A percentile compares a stretch with the other conserved stretches of the same genome.
Evolutionary conservation across 2,888 invertebrate species (phyloP).

Genomic region (Drosophila tripunctata): DNA sequence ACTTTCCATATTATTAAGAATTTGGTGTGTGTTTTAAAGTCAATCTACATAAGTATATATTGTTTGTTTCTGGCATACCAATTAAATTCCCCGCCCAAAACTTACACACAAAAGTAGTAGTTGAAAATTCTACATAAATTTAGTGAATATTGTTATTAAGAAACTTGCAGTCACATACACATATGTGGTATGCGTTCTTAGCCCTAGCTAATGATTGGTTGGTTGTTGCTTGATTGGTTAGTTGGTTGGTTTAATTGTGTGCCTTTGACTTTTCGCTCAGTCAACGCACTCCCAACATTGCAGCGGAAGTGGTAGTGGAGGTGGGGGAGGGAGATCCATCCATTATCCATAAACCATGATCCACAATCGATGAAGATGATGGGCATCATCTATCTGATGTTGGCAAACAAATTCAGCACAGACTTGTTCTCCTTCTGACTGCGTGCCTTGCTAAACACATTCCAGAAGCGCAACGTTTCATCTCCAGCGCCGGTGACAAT

Average conservation of each 20-base stretch:
- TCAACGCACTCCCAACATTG: no score
- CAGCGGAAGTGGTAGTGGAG: no score
- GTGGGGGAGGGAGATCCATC: no score
- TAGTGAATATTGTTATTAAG: conserved; percentile 34
- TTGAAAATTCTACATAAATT: conserved; percentile 34
- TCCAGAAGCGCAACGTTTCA: conserved; percentile 99
- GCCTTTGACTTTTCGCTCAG: conserved; percentile 72
- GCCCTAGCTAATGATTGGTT: conserved; percentile 18
- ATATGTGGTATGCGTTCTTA: conserved; percentile 6
- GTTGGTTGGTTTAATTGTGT: conserved; percentile 37
- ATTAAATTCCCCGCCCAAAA: conserved; percentile 27
- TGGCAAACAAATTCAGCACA: conserved; percentile 95
- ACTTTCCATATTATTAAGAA: conserved; percentile 6
- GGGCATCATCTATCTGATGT: conserved; percentile 87
- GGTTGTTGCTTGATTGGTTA: conserved; percentile 18
- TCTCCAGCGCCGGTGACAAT: conserved; percentile 99
- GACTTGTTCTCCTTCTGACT: conserved; percentile 97
- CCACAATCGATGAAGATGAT: not conserved
- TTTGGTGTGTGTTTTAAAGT: not conserved
- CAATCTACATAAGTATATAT: not conserved
- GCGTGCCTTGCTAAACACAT: conserved; percentile 98
- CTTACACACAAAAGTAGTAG: conserved; percentile 21
- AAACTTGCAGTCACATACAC: conserved; percentile 22
- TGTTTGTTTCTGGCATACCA: conserved; percentile 14
- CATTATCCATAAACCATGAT: not conserved